Conservation (phyloP, 2,113 vertebrate species). For the Colinus virginianus region DNA sequence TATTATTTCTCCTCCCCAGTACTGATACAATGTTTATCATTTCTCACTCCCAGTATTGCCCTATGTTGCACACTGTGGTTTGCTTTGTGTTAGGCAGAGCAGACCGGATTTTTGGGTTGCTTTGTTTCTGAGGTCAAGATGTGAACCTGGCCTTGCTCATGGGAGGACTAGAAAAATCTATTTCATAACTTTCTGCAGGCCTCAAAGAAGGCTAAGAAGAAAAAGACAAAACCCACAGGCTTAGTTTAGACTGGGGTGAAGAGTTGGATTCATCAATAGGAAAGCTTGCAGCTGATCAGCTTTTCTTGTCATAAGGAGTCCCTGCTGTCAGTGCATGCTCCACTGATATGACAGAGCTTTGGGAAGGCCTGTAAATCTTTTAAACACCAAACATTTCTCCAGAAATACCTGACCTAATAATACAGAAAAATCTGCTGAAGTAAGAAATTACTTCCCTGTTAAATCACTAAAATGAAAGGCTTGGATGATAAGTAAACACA, state of each 20-base stretch:
- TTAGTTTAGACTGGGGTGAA: slow-evolving; percentile 65
- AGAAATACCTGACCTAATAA: slow-evolving; percentile 51
- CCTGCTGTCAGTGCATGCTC: slow-evolving; percentile 37
- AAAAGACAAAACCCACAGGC: slow-evolving; percentile 70
- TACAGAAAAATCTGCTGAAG: slow-evolving; percentile 63
- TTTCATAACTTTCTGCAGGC: slow-evolving; percentile 80
- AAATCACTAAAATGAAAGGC: slow-evolving; percentile 45
- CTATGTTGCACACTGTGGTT: slow-evolving; percentile 26
- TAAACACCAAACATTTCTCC: slow-evolving; percentile 47
- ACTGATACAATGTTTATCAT: slow-evolving; percentile 53
- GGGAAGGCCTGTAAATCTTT: slow-evolving; percentile 54
- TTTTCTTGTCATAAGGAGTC: slow-evolving; percentile 59
- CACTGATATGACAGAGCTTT: neutral
- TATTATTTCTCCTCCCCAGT: slow-evolving; percentile 49
- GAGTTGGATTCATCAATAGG: slow-evolving; percentile 65
- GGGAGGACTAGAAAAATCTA: slow-evolving; percentile 79
- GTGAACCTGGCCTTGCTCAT: slow-evolving; percentile 75
- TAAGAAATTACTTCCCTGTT: slow-evolving; percentile 58
- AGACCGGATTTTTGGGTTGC: slow-evolving; percentile 41
- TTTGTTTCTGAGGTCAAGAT: slow-evolving; percentile 75
- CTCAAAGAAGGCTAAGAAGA: slow-evolving; percentile 52
- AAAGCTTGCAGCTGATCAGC: slow-evolving; percentile 44
- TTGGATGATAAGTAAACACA: neutral
- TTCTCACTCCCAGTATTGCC: slow-evolving; percentile 68
- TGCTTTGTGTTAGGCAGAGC: slow-evolving; percentile 48